Percentiles rank a stretch among this genome's conserved stretches.
Conservation (phyloP, 2,113 vertebrate genomes). For the Clarias batrachus region DNA sequence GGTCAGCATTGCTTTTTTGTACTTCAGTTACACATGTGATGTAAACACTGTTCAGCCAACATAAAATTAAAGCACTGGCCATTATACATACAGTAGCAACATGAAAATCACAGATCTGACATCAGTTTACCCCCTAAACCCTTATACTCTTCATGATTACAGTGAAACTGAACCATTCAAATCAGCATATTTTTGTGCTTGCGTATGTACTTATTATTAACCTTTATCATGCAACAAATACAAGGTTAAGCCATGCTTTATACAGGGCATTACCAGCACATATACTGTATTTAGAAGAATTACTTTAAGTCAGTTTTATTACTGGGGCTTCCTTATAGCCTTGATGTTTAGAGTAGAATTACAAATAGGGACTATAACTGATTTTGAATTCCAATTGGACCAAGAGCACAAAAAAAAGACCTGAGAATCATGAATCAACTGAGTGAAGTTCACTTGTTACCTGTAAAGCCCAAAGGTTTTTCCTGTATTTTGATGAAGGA, state of each 20-base stretch:
- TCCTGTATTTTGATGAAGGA: slow-evolving; percentile 23
- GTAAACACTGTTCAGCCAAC: slow-evolving; percentile 31
- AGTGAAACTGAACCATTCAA: slow-evolving; percentile 4
- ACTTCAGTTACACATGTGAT: not conserved
- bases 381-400: slow-evolving; percentile 28
- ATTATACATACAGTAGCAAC: not conserved
- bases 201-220: not conserved
- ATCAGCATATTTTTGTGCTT: slow-evolving; percentile 11
- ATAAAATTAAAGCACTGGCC: slow-evolving; percentile 13
- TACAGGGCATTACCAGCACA: not conserved
- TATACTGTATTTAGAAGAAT: slow-evolving; percentile 3
- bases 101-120: slow-evolving; percentile 16
- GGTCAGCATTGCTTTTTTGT: not conserved
- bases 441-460: slow-evolving; percentile 27
- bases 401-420: slow-evolving; percentile 19
- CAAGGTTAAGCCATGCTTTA: slow-evolving; percentile 7
- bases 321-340: not conserved
- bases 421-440: slow-evolving; percentile 18
- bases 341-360: not conserved
- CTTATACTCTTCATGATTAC: slow-evolving; percentile 21
- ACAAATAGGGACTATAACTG: slow-evolving; percentile 9
- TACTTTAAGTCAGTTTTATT: not conserved
- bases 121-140: slow-evolving; percentile 16
- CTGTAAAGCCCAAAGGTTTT: slow-evolving; percentile 8
- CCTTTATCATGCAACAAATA: slow-evolving; percentile 6